Evolutionary conservation across 1,140 invertebrate genomes (phyloP).

Genomic region (Leptinotarsa undecemlineata): DNA sequence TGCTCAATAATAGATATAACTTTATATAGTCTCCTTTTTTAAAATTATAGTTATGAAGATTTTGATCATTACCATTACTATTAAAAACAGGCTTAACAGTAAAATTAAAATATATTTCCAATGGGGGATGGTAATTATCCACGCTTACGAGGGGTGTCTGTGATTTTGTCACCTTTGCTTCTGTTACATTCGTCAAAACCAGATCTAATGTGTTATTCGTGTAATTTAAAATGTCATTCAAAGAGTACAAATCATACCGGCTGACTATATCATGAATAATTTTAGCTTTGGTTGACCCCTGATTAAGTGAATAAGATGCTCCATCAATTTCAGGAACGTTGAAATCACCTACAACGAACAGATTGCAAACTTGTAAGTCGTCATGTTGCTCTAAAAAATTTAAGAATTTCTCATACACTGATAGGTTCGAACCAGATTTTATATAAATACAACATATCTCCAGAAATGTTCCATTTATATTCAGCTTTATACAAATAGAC

Average conservation of each 20-base stretch:
- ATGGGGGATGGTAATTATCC: neutral
- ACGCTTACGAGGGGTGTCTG: neutral
- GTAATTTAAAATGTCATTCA: neutral
- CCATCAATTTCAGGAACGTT: constrained; percentile 7
- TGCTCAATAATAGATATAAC: no score
- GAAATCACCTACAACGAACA: constrained; percentile 16
- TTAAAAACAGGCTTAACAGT: neutral
- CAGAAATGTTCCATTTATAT: neutral
- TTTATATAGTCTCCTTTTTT: no score
- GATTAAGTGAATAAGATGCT: neutral
- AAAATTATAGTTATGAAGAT: no score
- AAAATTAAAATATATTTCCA: neutral
- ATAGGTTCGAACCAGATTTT: neutral
- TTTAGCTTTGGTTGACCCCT: neutral
- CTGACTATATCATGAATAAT: no score
- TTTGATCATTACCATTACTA: no score
- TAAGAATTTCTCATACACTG: constrained; percentile 6
- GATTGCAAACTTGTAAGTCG: neutral
- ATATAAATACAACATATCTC: constrained; percentile 12
- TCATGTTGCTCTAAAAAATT: neutral
- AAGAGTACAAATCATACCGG: neutral
- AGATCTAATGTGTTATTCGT: neutral
- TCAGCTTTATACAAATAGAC: neutral
- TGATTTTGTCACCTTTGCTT: neutral
- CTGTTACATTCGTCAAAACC: neutral